These are phyloP conservation scores for Arbacia lixula DNA, from an alignment of 53 echinoderm and acorn worm species.

Conservation along the genomic window DNA sequence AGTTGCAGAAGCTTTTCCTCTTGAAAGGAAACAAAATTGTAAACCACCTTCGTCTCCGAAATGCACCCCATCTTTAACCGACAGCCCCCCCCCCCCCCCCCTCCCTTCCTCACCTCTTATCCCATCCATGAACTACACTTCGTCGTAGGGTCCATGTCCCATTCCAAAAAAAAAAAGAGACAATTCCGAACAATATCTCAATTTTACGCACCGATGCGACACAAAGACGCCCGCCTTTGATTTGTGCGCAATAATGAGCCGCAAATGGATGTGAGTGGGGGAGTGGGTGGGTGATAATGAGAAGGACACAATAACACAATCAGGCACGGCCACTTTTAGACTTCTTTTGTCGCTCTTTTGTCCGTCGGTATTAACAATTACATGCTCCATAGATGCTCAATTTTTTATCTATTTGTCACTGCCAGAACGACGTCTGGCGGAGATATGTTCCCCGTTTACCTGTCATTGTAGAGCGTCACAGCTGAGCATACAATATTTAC, in stretches of 20 bases:
- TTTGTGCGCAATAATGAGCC: slow-evolving; percentile 37
- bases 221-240: slow-evolving; percentile 25
- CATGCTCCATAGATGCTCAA: neutral
- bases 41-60: no score
- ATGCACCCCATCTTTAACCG: no score
- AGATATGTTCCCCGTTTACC: no score
- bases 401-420: neutral
- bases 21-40: no score
- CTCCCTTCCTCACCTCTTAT: neutral
- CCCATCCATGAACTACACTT: slow-evolving; percentile 4
- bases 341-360: neutral
- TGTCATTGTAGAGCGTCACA: no score
- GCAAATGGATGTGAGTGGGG: neutral
- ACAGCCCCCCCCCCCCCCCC: no score
- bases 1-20: no score
- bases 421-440: neutral
- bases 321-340: slow-evolving; percentile 21
- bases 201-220: slow-evolving; percentile 25
- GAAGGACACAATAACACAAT: slow-evolving; percentile 41
- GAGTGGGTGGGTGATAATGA: slow-evolving; percentile 32
- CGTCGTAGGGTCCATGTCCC: no score
- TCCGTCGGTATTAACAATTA: slow-evolving; percentile 15
- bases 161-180: no score
- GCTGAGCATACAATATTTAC: no score
- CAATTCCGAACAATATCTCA: slow-evolving; percentile 38